Conservation (phyloP, 92 coral and sea anemone species). For the Montipora capitata region DNA sequence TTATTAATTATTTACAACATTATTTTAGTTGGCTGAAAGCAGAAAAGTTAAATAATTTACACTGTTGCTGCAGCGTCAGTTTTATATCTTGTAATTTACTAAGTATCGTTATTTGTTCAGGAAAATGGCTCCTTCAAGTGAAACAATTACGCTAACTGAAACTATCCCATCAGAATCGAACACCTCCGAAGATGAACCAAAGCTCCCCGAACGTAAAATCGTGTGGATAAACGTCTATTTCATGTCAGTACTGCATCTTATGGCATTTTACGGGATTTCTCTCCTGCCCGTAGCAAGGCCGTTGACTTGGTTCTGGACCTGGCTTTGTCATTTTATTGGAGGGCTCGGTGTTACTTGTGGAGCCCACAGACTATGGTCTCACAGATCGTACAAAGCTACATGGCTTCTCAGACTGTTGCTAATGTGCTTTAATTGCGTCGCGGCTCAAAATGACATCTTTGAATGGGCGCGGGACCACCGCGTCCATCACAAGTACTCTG, state of each 20-base stretch:
- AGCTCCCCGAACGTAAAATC: conserved; percentile 47
- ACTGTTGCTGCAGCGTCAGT: too few species aligned
- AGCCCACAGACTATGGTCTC: conserved; percentile 85
- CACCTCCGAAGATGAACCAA: neutral
- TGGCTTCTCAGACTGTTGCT: conserved; percentile 74
- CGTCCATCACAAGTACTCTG: conserved; percentile 84
- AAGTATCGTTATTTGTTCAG: neutral
- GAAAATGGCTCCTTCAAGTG: neutral
- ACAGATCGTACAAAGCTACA: conserved; percentile 74
- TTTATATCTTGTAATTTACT: too few species aligned
- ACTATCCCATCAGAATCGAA: neutral
- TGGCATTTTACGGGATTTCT: conserved; percentile 72
- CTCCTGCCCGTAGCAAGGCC: conserved; percentile 72
- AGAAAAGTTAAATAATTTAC: too few species aligned
- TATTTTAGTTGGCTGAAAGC: too few species aligned
- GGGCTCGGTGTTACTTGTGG: conserved; percentile 78
- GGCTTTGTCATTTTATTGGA: conserved; percentile 51
- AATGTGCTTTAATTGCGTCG: conserved; percentile 73
- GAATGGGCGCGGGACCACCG: conserved; percentile 89
- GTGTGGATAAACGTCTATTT: conserved; percentile 72
- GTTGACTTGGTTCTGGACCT: conserved; percentile 71
- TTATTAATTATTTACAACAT: too few species aligned
- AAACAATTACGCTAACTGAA: neutral
- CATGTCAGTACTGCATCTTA: conserved; percentile 61
- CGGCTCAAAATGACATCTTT: conserved; percentile 75